Percentiles rank a stretch among this genome's conserved stretches.
Conservation (phyloP, 2,888 invertebrate species). For the Apotomis capreana region DNA sequence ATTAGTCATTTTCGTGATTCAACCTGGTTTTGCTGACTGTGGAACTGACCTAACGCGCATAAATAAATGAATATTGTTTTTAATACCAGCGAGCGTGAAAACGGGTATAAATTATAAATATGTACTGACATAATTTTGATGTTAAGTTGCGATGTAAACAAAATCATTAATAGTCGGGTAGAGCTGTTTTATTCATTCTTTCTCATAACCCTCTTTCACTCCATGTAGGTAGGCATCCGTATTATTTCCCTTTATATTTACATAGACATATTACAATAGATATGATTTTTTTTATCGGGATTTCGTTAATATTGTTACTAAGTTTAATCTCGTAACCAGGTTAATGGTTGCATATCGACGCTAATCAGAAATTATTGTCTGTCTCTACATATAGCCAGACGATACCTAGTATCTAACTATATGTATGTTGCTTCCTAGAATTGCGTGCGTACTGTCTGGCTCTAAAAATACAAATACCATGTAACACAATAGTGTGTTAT, state of each 20-base stretch:
- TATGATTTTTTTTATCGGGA: background rate
- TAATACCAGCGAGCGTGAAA: slow-evolving; percentile 4
- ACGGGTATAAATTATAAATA: background rate
- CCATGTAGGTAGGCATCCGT: too few relatives aligned
- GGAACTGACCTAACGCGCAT: slow-evolving; percentile 28
- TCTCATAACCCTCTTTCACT: too few relatives aligned
- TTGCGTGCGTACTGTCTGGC: too few relatives aligned
- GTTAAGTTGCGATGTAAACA: background rate
- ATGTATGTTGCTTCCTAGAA: background rate
- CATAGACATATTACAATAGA: background rate
- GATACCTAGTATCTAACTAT: background rate
- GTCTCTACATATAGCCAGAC: background rate
- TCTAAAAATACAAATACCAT: too few relatives aligned
- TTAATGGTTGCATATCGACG: background rate
- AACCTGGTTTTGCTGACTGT: slow-evolving; percentile 7
- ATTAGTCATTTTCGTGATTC: slow-evolving; percentile 1
- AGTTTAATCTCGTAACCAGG: slow-evolving; percentile 1
- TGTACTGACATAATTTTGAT: background rate
- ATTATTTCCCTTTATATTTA: background rate
- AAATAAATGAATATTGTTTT: background rate
- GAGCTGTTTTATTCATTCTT: too few relatives aligned
- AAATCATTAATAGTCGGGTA: background rate
- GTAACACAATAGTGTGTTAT: too few relatives aligned
- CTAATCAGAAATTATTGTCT: background rate
- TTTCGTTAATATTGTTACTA: background rate